phyloP scores from a whole-genome alignment of 2,888 invertebrate genomes.

The Chorisops tibialis region DNA sequence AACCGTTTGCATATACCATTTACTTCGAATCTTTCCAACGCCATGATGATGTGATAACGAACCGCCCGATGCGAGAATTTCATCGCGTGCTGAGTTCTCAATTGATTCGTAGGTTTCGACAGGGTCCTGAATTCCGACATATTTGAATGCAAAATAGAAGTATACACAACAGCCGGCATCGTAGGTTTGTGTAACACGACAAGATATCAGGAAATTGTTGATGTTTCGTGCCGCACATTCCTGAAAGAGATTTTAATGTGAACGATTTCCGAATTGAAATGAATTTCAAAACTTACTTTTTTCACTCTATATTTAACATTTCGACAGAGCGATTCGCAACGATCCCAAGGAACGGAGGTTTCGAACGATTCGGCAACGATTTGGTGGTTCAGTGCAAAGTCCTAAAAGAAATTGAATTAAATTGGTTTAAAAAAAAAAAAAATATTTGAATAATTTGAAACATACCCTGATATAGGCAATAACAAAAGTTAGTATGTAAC shows the following conservation, averaged over 20 bases:
- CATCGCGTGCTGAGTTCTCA: conserved; percentile 84
- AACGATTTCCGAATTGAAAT: not conserved
- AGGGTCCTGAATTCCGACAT: conserved; percentile 61
- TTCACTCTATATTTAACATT: conserved; percentile 84
- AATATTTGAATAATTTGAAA: not conserved
- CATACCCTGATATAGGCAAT: conserved; percentile 94
- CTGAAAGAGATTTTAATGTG: conserved; percentile 32
- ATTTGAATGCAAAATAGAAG: conserved; percentile 86
- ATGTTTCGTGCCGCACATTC: conserved; percentile 63
- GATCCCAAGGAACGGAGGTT: conserved; percentile 97
- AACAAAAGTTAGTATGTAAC: conserved; percentile 93
- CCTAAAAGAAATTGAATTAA: conserved; percentile 58
- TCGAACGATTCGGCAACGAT: conserved; percentile 97
- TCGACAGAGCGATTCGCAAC: conserved; percentile 73
- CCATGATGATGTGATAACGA: conserved; percentile 97
- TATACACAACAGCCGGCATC: conserved; percentile 97
- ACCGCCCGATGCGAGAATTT: conserved; percentile 75
- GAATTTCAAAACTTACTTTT: conserved; percentile 45
- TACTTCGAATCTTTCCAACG: conserved; percentile 86
- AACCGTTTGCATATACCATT: conserved; percentile 82
- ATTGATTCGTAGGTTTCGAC: conserved; percentile 80
- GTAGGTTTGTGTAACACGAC: conserved; percentile 92
- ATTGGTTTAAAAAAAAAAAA: not conserved
- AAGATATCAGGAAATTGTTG: conserved; percentile 65
- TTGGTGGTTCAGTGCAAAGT: conserved; percentile 81